phyloP scores from a whole-genome alignment of 2,888 invertebrate genomes.

The Lasioglossum malachurum region DNA sequence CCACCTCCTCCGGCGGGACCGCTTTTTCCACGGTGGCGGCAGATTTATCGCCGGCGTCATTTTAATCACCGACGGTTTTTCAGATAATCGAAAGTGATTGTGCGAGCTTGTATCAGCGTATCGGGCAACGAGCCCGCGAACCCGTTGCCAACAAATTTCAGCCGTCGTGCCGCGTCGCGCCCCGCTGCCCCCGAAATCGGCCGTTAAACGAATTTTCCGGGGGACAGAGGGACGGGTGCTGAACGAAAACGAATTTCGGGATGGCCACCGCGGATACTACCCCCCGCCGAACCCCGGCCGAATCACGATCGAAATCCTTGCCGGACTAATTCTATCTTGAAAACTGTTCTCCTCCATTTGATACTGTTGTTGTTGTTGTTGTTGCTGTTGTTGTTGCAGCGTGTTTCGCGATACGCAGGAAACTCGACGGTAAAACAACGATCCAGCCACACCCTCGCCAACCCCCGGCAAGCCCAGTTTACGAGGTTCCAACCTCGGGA shows the following conservation, averaged over 20 bases:
- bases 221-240: neutral
- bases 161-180: conserved; percentile 3
- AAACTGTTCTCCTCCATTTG: neutral
- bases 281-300: neutral
- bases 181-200: conserved; percentile 16
- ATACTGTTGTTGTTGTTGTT: neutral
- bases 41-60: conserved; percentile 59
- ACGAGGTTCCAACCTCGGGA: conserved; percentile 21
- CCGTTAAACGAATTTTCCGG: conserved; percentile 28
- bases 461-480: neutral
- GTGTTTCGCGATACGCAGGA: neutral
- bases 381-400: neutral
- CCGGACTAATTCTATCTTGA: conserved; percentile 12
- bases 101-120: conserved; percentile 46
- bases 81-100: conserved; percentile 64
- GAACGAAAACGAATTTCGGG: conserved; percentile 9
- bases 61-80: conserved; percentile 64
- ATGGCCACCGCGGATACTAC: neutral
- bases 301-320: conserved; percentile 14
- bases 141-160: conserved; percentile 48
- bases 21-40: neutral
- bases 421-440: neutral
- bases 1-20: neutral
- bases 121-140: conserved; percentile 37
- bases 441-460: neutral